Conservation (phyloP, 1,140 invertebrate genomes). For the Dendroctonus valens region DNA sequence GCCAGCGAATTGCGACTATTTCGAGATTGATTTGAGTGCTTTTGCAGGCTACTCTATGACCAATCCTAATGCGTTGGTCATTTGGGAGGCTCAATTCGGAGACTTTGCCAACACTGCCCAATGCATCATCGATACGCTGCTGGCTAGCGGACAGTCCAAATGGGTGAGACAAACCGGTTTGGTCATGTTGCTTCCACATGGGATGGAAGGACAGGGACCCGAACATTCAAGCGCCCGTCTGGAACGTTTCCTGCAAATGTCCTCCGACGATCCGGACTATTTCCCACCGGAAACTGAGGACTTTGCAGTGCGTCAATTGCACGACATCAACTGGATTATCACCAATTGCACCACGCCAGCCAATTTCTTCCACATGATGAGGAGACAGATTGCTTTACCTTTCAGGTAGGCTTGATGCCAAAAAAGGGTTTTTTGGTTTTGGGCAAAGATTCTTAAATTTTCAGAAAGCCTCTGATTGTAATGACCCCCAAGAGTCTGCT, state of each 20-base stretch:
- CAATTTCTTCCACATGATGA: conserved; percentile 94
- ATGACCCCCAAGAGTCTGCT: conserved; percentile 98
- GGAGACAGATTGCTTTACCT: conserved; percentile 91
- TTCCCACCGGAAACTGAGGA: conserved; percentile 88
- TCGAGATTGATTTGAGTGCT: not conserved
- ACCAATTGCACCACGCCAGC: conserved; percentile 96
- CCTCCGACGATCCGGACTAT: conserved; percentile 94
- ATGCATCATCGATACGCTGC: conserved; percentile 83
- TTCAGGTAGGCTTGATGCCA: conserved; percentile 61
- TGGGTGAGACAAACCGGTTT: conserved; percentile 82
- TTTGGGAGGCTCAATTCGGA: conserved; percentile 92
- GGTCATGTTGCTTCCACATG: conserved; percentile 83
- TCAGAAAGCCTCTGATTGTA: conserved; percentile 88
- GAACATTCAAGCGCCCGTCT: conserved; percentile 95
- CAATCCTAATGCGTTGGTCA: conserved; percentile 75
- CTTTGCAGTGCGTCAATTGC: conserved; percentile 93
- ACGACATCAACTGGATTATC: conserved; percentile 96
- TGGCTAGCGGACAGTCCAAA: conserved; percentile 75
- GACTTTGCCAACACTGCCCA: conserved; percentile 86
- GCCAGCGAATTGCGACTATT: too few relatives aligned
- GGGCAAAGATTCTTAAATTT: not conserved
- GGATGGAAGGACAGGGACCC: conserved; percentile 86
- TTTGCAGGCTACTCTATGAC: conserved; percentile 68
- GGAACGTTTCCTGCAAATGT: conserved; percentile 97
- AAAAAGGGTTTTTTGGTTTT: too few relatives aligned